Evolutionary conservation across 2,888 invertebrate genomes (phyloP).

Genomic region (Agrochola macilenta): DNA sequence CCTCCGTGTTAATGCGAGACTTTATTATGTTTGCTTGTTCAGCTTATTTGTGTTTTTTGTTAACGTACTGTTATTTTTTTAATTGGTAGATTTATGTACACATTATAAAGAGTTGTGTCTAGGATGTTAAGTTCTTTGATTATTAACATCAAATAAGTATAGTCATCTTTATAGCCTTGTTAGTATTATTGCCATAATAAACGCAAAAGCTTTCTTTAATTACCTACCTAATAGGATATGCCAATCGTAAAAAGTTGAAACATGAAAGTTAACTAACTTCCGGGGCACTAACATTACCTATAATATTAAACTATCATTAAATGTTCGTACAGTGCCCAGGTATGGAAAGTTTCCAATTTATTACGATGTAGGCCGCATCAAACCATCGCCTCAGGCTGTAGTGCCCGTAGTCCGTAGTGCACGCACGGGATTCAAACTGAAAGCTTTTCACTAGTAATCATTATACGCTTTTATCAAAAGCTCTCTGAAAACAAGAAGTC

Average conservation of each 20-base stretch:
- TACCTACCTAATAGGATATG: neutral
- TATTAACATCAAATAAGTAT: neutral
- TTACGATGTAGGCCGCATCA: slow-evolving; percentile 38
- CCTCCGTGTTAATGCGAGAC: slow-evolving; percentile 44
- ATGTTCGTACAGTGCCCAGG: slow-evolving; percentile 11
- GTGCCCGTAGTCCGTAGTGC: neutral
- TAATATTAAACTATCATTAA: slow-evolving; percentile 41
- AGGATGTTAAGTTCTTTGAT: neutral
- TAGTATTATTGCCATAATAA: slow-evolving; percentile 6
- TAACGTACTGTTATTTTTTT: slow-evolving; percentile 20
- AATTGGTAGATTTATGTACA: slow-evolving; percentile 9
- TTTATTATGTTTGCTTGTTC: slow-evolving; percentile 46
- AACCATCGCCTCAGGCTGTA: slow-evolving; percentile 26
- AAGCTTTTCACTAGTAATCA: slow-evolving; percentile 30
- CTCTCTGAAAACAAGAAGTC: slow-evolving; percentile 5
- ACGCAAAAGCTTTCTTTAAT: neutral
- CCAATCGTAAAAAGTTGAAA: slow-evolving; percentile 34
- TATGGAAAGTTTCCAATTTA: slow-evolving; percentile 49
- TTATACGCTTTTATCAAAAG: slow-evolving; percentile 16
- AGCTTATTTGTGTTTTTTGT: slow-evolving; percentile 36
- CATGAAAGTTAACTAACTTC: slow-evolving; percentile 21
- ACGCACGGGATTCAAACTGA: slow-evolving; percentile 36
- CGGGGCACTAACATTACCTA: neutral
- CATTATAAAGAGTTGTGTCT: slow-evolving; percentile 4
- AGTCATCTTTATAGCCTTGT: neutral